Evolutionary conservation across 2,797 vertebrate genomes (phyloP).

Genomic region (Anabacerthia variegaticeps): DNA sequence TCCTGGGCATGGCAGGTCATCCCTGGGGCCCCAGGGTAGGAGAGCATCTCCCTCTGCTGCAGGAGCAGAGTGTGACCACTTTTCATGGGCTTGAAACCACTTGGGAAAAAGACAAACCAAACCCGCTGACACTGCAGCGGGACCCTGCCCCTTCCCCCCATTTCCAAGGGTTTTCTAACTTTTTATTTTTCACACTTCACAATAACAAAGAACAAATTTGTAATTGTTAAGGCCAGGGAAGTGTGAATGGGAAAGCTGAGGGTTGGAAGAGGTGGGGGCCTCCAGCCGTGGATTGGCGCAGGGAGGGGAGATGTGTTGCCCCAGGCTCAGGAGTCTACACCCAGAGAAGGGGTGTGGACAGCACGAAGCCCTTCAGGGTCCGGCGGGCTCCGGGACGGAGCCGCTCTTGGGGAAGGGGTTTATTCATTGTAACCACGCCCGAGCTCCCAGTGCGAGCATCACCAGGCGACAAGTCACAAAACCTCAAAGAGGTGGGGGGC

Average conservation of each 20-base stretch:
- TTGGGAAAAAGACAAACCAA: background rate
- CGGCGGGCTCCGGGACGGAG: background rate
- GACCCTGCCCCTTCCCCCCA: rapidly evolving
- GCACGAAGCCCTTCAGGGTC: background rate
- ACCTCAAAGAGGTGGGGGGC: too few species aligned
- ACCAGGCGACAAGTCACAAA: background rate
- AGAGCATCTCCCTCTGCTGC: background rate
- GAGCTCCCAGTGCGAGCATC: background rate
- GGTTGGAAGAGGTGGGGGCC: background rate
- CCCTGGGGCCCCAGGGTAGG: background rate
- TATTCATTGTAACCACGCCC: rapidly evolving
- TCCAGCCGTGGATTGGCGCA: background rate
- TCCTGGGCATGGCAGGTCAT: background rate
- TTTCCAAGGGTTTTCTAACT: too few species aligned
- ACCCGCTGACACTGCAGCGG: rapidly evolving
- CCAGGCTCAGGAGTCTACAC: too few species aligned
- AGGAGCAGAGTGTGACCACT: background rate
- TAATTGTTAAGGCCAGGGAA: background rate
- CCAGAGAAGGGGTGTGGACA: background rate
- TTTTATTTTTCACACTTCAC: background rate
- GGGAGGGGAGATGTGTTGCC: rapidly evolving
- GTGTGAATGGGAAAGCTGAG: background rate
- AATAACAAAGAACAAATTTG: background rate
- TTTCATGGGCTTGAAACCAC: rapidly evolving
- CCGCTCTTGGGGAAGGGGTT: too few species aligned